phyloP scores from a whole-genome alignment of 1,140 invertebrate genomes.

The Drosophila guanche region DNA sequence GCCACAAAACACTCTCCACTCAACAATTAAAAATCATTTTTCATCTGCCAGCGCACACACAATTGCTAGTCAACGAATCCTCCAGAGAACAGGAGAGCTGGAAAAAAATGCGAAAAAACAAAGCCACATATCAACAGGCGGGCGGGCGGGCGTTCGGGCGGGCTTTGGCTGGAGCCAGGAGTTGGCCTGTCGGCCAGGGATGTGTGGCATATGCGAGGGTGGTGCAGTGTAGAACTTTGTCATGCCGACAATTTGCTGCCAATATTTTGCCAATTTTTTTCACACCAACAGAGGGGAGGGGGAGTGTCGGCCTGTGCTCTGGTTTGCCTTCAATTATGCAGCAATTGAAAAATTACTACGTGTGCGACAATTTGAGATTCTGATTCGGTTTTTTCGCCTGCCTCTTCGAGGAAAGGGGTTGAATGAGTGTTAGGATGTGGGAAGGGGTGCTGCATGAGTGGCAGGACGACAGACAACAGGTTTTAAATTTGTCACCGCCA shows the following conservation, averaged over 20 bases:
- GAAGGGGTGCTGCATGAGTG: constrained; percentile 15
- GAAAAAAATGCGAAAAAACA: constrained; percentile 38
- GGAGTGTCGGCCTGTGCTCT: neutral
- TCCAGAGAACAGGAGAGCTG: constrained; percentile 35
- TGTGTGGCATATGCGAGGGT: constrained; percentile 3
- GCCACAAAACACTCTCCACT: constrained; percentile 53
- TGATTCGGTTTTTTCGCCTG: constrained; percentile 33
- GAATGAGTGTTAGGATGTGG: constrained; percentile 18
- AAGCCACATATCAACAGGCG: constrained; percentile 75
- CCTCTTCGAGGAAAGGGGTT: constrained; percentile 1
- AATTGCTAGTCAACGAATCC: constrained; percentile 61
- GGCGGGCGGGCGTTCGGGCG: no score
- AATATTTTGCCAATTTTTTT: constrained; percentile 67
- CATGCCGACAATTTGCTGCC: constrained; percentile 72
- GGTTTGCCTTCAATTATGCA: constrained; percentile 76
- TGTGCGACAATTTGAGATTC: constrained; percentile 65
- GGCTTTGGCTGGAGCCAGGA: constrained; percentile 17
- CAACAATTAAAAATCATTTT: constrained; percentile 74
- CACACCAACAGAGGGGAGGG: no score
- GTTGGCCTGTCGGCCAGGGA: constrained; percentile 14
- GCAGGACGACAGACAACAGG: constrained; percentile 57
- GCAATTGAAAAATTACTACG: constrained; percentile 83
- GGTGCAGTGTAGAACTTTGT: constrained; percentile 26
- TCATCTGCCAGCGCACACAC: constrained; percentile 28
- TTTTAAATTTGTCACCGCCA: constrained; percentile 79